A percentile compares a stretch with the other conserved stretches of the same genome.
phyloP scores from a whole-genome alignment of 2,888 invertebrate species.

The Hyalella azteca region DNA sequence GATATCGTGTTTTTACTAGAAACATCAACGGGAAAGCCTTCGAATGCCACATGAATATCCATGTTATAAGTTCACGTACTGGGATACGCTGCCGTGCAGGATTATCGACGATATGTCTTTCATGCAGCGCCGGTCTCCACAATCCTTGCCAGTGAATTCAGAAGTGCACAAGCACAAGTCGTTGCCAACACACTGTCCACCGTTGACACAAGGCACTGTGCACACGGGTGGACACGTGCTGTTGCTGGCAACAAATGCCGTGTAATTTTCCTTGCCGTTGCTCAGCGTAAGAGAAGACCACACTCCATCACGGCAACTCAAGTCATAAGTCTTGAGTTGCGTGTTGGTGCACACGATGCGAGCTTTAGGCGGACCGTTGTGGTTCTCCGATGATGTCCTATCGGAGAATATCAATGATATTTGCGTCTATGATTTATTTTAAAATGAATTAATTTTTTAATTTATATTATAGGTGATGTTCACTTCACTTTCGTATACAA shows the following conservation, averaged over 20 bases:
- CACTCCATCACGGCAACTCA: not conserved
- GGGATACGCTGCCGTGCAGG: not conserved
- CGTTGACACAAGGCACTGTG: not conserved
- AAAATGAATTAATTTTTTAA: too few species aligned
- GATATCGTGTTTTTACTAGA: too few species aligned
- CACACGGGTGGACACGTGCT: not conserved
- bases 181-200: not conserved
- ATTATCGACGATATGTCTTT: not conserved
- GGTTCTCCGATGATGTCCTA: too few species aligned
- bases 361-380: not conserved
- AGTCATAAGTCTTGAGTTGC: not conserved
- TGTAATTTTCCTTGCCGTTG: too few species aligned
- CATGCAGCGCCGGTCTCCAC: not conserved
- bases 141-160: not conserved
- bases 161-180: not conserved
- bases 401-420: too few species aligned
- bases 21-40: too few species aligned
- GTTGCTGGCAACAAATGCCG: not conserved
- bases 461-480: too few species aligned
- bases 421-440: too few species aligned
- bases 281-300: too few species aligned
- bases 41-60: too few species aligned
- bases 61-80: too few species aligned
- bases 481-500: too few species aligned
- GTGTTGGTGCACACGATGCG: not conserved